Conservation (phyloP, 2,888 invertebrate species). For the Erebia epiphron region DNA sequence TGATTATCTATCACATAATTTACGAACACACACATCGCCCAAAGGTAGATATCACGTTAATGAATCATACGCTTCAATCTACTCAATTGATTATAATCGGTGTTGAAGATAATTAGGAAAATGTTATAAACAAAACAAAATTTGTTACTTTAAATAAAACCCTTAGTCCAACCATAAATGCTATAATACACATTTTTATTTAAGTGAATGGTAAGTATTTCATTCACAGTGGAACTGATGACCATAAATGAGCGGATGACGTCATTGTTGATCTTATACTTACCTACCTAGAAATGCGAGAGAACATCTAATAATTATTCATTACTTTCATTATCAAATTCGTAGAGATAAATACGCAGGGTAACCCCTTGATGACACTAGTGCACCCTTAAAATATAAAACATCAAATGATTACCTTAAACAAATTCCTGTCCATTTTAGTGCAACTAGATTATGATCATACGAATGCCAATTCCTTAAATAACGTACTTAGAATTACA, state of each 20-base stretch:
- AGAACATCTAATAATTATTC: constrained; percentile 55
- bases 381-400: constrained; percentile 74
- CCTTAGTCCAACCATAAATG: neutral
- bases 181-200: neutral
- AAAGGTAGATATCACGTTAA: neutral
- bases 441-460: constrained; percentile 73
- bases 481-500: constrained; percentile 76
- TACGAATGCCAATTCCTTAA: constrained; percentile 72
- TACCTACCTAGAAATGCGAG: constrained; percentile 66
- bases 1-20: neutral
- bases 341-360: constrained; percentile 24
- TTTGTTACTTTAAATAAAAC: neutral
- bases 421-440: constrained; percentile 67
- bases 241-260: constrained; percentile 24
- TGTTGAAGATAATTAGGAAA: neutral
- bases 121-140: neutral
- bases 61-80: neutral
- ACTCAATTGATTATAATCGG: neutral
- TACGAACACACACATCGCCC: neutral
- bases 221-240: neutral
- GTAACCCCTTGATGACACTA: constrained; percentile 43
- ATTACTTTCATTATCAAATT: constrained; percentile 46
- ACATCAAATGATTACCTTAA: constrained; percentile 70
- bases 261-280: constrained; percentile 49
- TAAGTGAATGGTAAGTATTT: neutral